Conservation (phyloP, 2,797 vertebrate genomes). For the Scyliorhinus canicula region DNA sequence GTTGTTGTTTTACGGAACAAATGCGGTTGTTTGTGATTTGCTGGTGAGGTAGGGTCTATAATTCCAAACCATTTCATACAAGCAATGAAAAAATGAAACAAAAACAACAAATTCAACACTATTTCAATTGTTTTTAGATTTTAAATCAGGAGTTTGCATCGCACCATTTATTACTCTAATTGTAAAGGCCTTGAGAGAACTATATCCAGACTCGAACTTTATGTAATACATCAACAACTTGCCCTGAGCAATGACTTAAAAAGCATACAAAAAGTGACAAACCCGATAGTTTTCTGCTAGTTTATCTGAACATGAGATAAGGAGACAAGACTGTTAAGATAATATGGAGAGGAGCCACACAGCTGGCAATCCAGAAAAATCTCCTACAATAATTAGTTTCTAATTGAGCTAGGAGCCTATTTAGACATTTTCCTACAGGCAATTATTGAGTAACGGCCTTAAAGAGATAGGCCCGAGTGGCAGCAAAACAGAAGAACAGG, state of each 20-base stretch:
- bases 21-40: neutral
- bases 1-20: neutral
- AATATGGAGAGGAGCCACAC: neutral
- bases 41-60: neutral
- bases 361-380: neutral
- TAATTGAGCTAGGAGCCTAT: neutral
- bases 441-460: neutral
- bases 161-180: neutral
- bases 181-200: neutral
- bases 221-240: neutral
- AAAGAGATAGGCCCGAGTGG: neutral
- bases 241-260: neutral
- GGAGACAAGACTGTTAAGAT: neutral
- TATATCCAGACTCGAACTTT: neutral
- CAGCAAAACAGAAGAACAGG: neutral
- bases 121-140: neutral
- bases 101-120: neutral
- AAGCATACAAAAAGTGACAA: neutral
- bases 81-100: neutral
- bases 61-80: neutral
- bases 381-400: neutral
- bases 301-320: neutral
- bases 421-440: neutral
- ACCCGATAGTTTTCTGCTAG: neutral
- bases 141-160: neutral